Percentiles rank a stretch among this genome's conserved stretches.
phyloP scores from a whole-genome alignment of 30 jellyfish, hydroid and myxozoan genomes.

The Aurelia aurita complex sp. Pacific region DNA sequence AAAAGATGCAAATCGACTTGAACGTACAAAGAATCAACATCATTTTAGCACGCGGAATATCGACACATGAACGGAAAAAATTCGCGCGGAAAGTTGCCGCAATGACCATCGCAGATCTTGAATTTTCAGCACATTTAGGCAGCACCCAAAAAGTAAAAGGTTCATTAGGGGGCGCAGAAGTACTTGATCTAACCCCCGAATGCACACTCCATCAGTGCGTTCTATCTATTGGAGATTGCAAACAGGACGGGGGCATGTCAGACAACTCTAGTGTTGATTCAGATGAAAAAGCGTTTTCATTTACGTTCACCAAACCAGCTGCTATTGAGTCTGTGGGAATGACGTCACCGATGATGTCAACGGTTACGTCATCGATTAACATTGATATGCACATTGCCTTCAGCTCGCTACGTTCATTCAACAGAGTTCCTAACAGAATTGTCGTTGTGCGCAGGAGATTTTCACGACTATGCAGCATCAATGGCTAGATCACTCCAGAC shows the following conservation, averaged over 20 bases:
- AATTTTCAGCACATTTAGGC: slow-evolving; percentile 72
- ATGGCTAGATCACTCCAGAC: slow-evolving; percentile 86
- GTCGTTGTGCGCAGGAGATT: slow-evolving; percentile 91
- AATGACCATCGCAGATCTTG: slow-evolving; percentile 77
- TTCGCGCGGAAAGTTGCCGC: slow-evolving; percentile 88
- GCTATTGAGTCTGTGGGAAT: not conserved
- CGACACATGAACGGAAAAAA: slow-evolving; percentile 32
- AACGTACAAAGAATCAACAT: slow-evolving; percentile 56
- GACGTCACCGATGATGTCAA: not conserved
- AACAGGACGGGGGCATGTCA: not conserved
- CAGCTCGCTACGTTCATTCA: slow-evolving; percentile 82
- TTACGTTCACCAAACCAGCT: slow-evolving; percentile 33
- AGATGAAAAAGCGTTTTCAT: slow-evolving; percentile 73
- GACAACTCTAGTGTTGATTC: slow-evolving; percentile 28
- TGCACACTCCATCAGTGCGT: slow-evolving; percentile 63
- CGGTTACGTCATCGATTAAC: not conserved
- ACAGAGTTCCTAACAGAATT: slow-evolving; percentile 80
- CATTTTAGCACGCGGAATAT: slow-evolving; percentile 65
- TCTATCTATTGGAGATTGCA: slow-evolving; percentile 74
- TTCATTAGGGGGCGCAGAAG: slow-evolving; percentile 75
- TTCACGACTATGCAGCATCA: slow-evolving; percentile 78
- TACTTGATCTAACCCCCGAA: slow-evolving; percentile 76
- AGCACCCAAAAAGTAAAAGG: slow-evolving; percentile 63
- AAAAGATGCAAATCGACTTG: slow-evolving; percentile 49
- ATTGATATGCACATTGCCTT: slow-evolving; percentile 85